phyloP scores from a whole-genome alignment of 2,113 vertebrate species.

The Brachypodius melanocephalos region DNA sequence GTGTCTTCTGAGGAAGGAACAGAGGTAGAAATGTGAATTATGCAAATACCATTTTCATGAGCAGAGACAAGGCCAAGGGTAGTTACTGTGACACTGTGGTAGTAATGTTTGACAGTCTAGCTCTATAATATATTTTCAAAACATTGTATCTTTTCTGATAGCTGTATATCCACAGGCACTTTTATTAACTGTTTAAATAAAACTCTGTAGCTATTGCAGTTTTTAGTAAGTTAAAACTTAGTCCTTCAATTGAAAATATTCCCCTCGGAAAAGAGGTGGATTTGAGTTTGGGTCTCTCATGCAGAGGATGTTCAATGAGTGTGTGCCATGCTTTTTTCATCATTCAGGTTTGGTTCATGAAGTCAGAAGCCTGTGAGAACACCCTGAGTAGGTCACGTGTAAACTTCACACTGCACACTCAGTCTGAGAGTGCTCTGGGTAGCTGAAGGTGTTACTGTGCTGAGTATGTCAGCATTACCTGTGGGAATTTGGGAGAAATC shows the following conservation, averaged over 20 bases:
- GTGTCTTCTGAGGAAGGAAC: background rate
- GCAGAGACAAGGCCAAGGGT: background rate
- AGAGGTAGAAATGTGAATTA: background rate
- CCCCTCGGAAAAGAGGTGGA: background rate
- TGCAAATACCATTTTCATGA: background rate
- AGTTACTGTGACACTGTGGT: background rate
- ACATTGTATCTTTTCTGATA: background rate
- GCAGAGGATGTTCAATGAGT: background rate
- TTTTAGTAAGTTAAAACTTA: background rate
- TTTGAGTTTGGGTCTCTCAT: background rate
- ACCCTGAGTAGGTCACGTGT: background rate
- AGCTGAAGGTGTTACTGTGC: background rate
- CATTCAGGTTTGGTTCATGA: background rate
- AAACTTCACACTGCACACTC: background rate
- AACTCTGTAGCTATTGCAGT: background rate
- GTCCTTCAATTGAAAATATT: background rate
- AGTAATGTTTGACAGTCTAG: background rate
- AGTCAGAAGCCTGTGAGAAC: background rate
- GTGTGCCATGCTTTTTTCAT: fast-evolving
- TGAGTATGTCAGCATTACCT: background rate
- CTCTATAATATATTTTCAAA: background rate
- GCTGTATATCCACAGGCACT: background rate
- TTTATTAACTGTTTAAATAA: background rate
- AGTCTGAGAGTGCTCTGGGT: background rate
- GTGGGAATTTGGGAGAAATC: background rate